Conservation (phyloP, 2,888 invertebrate species). For the Marronus borbonicus region DNA sequence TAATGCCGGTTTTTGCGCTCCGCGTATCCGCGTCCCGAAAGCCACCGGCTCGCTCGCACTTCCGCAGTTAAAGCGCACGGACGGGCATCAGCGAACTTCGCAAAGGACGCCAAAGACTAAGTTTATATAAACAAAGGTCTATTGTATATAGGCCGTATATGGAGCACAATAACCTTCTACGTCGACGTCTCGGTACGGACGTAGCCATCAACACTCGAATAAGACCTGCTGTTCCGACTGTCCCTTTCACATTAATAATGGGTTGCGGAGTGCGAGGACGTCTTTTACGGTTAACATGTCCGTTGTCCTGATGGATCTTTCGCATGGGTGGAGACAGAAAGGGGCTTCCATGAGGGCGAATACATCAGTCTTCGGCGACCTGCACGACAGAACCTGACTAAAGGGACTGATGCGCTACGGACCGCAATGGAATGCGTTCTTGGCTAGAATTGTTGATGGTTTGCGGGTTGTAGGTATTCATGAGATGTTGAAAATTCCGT, state of each 20-base stretch:
- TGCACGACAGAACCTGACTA: neutral
- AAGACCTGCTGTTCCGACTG: constrained; percentile 14
- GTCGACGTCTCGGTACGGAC: neutral
- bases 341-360: neutral
- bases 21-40: constrained; percentile 10
- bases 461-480: neutral
- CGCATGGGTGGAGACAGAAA: constrained; percentile 14
- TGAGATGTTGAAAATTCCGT: too few species aligned
- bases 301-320: constrained; percentile 29
- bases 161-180: constrained; percentile 10
- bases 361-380: neutral
- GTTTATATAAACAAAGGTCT: constrained; percentile 28
- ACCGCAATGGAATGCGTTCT: constrained; percentile 1
- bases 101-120: constrained; percentile 19
- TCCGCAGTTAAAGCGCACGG: constrained; percentile 1
- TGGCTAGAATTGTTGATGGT: neutral
- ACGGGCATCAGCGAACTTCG: constrained; percentile 6
- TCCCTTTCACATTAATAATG: constrained; percentile 44
- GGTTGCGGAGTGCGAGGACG: constrained; percentile 7
- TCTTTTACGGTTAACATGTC: constrained; percentile 28
- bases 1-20: constrained; percentile 29
- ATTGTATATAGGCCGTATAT: constrained; percentile 14
- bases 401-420: neutral
- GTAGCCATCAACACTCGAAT: constrained; percentile 19
- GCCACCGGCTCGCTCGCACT: constrained; percentile 15